These are phyloP conservation scores for Cephus rjabovi DNA, from an alignment of 2,888 invertebrate species.

Conservation along the genomic window DNA sequence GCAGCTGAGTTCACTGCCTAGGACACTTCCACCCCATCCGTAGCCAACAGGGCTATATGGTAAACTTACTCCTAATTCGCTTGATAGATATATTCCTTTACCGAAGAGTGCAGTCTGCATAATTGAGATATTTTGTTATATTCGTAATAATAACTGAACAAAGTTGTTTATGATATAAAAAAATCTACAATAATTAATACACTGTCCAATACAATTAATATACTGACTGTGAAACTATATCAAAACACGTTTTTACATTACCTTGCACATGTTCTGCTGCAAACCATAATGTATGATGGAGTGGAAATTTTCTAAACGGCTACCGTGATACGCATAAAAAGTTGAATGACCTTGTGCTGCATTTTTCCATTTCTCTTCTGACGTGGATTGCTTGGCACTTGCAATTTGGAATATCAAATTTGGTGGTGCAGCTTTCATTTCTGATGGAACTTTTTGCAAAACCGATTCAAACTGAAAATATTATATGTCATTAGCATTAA, in stretches of 20 bases:
- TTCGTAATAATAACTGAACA: constrained; percentile 29
- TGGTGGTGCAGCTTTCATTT: constrained; percentile 68
- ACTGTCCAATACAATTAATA: too few species aligned
- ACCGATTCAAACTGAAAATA: constrained; percentile 70
- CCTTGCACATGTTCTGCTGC: constrained; percentile 78
- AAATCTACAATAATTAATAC: not conserved
- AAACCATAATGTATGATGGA: constrained; percentile 83
- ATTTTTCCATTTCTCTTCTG: constrained; percentile 73
- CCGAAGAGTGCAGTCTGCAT: constrained; percentile 75
- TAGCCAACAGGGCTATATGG: constrained; percentile 79
- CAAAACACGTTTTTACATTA: constrained; percentile 38
- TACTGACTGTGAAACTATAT: too few species aligned
- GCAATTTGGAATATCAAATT: constrained; percentile 78
- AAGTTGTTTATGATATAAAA: constrained; percentile 2
- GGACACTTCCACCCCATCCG: constrained; percentile 80
- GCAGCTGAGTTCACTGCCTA: constrained; percentile 82
- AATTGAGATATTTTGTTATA: constrained; percentile 22
- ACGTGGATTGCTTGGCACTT: constrained; percentile 69
- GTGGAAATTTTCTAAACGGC: constrained; percentile 83
- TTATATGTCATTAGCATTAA: constrained; percentile 1
- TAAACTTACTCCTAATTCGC: constrained; percentile 79
- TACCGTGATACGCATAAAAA: constrained; percentile 84
- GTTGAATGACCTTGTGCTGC: constrained; percentile 70
- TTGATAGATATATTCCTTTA: constrained; percentile 81
- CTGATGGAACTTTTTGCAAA: constrained; percentile 68